These are phyloP conservation scores for Ephestia elutella DNA, from an alignment of 1,140 invertebrate species.

Conservation along the genomic window DNA sequence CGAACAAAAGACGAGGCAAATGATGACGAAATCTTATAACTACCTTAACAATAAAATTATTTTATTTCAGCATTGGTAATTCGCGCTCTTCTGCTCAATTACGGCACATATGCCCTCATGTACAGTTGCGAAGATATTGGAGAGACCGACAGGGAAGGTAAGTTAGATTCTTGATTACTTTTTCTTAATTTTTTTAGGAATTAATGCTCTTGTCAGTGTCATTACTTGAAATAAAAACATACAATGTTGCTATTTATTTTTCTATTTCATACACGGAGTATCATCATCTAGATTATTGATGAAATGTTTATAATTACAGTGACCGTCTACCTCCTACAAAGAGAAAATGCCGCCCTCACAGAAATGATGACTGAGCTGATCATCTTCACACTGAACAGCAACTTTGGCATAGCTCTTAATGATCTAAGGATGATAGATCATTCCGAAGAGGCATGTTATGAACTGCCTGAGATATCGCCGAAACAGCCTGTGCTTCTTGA, in stretches of 20 bases:
- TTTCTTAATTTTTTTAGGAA: too few relatives aligned
- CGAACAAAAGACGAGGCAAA: too few relatives aligned
- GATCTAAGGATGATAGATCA: slow-evolving; percentile 32
- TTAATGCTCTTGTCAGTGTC: too few relatives aligned
- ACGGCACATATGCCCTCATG: slow-evolving; percentile 31
- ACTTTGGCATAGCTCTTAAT: slow-evolving; percentile 24
- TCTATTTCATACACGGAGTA: too few relatives aligned
- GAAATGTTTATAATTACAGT: slow-evolving; percentile 32
- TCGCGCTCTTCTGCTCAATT: slow-evolving; percentile 32
- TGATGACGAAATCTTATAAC: too few relatives aligned
- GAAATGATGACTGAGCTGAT: slow-evolving; percentile 33
- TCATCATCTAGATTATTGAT: too few relatives aligned
- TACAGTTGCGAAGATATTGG: slow-evolving; percentile 37
- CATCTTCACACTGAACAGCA: slow-evolving; percentile 24
- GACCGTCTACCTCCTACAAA: slow-evolving; percentile 43
- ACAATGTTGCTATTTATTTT: too few relatives aligned
- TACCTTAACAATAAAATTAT: too few relatives aligned
- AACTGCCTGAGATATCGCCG: slow-evolving; percentile 34
- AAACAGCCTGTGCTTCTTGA: slow-evolving; percentile 44
- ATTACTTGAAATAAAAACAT: too few relatives aligned
- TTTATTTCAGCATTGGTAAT: slow-evolving; percentile 36
- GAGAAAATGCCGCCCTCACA: slow-evolving; percentile 18
- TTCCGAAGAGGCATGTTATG: slow-evolving; percentile 33
- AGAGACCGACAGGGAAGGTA: slow-evolving; percentile 31
- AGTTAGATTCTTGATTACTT: slow-evolving; percentile 12